Conservation (phyloP, 2,797 vertebrate genomes). For the Typhlichthys subterraneus region DNA sequence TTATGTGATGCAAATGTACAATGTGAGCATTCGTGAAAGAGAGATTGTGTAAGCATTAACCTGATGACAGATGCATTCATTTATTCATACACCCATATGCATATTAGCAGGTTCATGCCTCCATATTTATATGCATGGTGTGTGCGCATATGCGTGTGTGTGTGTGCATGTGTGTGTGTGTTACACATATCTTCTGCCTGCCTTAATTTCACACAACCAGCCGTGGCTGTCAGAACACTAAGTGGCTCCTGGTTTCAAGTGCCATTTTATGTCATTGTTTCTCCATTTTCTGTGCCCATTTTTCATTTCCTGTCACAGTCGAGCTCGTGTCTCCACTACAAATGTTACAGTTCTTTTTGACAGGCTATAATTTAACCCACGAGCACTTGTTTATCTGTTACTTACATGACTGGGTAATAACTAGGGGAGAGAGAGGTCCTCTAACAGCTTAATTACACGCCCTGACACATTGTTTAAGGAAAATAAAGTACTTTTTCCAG, state of each 20-base stretch:
- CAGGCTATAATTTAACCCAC: slow-evolving; percentile 59
- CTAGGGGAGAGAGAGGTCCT: slow-evolving; percentile 25
- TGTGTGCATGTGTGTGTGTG: slow-evolving; percentile 9
- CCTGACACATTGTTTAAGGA: slow-evolving; percentile 61
- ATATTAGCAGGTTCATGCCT: no score
- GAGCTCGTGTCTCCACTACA: slow-evolving; percentile 25
- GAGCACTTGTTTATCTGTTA: slow-evolving; percentile 46
- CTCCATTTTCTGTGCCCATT: background rate
- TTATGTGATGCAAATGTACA: no score
- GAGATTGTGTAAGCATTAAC: no score
- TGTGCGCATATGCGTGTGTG: background rate
- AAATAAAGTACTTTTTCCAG: slow-evolving; percentile 39
- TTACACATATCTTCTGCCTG: slow-evolving; percentile 2
- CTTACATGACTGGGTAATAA: slow-evolving; percentile 52
- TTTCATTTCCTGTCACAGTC: slow-evolving; percentile 33
- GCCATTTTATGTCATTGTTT: slow-evolving; percentile 27
- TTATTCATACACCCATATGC: no score
- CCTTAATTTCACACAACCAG: slow-evolving; percentile 11
- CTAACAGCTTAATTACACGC: slow-evolving; percentile 58
- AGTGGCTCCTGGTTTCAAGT: slow-evolving; percentile 16
- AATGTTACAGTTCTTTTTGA: slow-evolving; percentile 44
- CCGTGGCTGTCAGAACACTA: slow-evolving; percentile 28
- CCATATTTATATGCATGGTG: no score
- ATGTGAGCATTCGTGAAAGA: no score
- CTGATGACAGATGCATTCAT: no score